Base-by-base conservation (phyloP, 2,888 invertebrate species). In the Conchocele bisecta region DNA sequence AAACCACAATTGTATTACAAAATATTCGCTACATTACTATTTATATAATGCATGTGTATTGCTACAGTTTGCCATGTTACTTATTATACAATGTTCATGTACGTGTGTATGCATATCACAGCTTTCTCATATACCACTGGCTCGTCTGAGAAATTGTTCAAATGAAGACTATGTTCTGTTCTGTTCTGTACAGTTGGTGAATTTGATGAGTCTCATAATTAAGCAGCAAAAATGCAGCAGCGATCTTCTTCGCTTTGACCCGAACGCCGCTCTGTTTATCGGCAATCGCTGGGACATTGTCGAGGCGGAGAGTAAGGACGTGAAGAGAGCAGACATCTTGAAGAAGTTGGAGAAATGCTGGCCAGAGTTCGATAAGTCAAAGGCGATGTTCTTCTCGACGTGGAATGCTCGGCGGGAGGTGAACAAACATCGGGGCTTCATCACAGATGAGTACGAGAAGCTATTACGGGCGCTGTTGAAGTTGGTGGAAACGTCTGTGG, bases 241-340 rank as follows among this genome's bases (percentile, higher is more conserved):
- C 15, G 81, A 82, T 54, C 29, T 70, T 11, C 28, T 75, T 13
- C 63, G 66, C 26, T 85, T 87, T 58, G 82, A 87, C 59, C 83
- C 87, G 0, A 63, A 76, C 22, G 82, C 88, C 13, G 87, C 89
- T 33, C 74, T 88, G 58, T 89, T 89, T 70, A 83, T 89, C 1
- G 86, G 87, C 57, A 87, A 88, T 70, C 70, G 87, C 4, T 89
- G 88, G 88, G 89, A 89, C 71, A 76, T 81, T 57, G 83, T 89
- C 2, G 69, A 81, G 1, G 80, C 83, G 17, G n/a, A n/a, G n/a
- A n/a, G n/a, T n/a, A 74, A 73, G 44, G 51, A 64, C 1, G 53
- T 60, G 1, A 85, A 87, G 9, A 78, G 79, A 20, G 64, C 75
- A 7, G 78, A 84, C 51, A 83, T 79, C 3, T 44, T 84, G 0